phyloP scores from a whole-genome alignment of 1,140 invertebrate species.

The Zaprionus nigranus region DNA sequence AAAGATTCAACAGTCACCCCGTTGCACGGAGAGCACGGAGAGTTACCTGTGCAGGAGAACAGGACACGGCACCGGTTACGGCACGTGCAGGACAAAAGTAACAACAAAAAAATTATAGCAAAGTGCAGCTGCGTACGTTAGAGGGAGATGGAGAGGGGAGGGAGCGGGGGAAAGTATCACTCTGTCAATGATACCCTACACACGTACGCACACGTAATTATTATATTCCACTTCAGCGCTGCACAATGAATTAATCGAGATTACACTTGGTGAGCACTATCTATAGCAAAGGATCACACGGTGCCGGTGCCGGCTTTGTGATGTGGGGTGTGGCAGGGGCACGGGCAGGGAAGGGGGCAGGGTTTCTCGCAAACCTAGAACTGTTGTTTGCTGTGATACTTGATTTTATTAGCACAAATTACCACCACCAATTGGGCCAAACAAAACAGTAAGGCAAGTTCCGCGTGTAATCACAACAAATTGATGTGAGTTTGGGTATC shows the following conservation, averaged over 20 bases:
- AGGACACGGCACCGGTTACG: slow-evolving; percentile 44
- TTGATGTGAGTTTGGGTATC: slow-evolving; percentile 57
- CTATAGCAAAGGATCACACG: slow-evolving; percentile 53
- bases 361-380: slow-evolving; percentile 3
- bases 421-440: slow-evolving; percentile 67
- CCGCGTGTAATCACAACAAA: slow-evolving; percentile 77
- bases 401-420: slow-evolving; percentile 84
- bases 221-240: slow-evolving; percentile 81
- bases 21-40: slow-evolving; percentile 4
- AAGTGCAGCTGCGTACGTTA: slow-evolving; percentile 70
- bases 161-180: not conserved
- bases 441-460: slow-evolving; percentile 47
- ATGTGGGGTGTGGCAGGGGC: too few species aligned
- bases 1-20: slow-evolving; percentile 48
- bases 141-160: not conserved
- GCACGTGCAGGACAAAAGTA: slow-evolving; percentile 67
- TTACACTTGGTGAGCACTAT: slow-evolving; percentile 78
- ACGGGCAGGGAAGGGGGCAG: slow-evolving; percentile 9
- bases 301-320: slow-evolving; percentile 18
- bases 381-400: slow-evolving; percentile 78
- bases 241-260: slow-evolving; percentile 80
- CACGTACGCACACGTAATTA: slow-evolving; percentile 65
- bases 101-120: slow-evolving; percentile 62
- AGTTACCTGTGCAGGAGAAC: slow-evolving; percentile 58
- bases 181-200: slow-evolving; percentile 44